phyloP scores from a whole-genome alignment of 2,888 invertebrate species.

The Ochropleura leucogaster region DNA sequence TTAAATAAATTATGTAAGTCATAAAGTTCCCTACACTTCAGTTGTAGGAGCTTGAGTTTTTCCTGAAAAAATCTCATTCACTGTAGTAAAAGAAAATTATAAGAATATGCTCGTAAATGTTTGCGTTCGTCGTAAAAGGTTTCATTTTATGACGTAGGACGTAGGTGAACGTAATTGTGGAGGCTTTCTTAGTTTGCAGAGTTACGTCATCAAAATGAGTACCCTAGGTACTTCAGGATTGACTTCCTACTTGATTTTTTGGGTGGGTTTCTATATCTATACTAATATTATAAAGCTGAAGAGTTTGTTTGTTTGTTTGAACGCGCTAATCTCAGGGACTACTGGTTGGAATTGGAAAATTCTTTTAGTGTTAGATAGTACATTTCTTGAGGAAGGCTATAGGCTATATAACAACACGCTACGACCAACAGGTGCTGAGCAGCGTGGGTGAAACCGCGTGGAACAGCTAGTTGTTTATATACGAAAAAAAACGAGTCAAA shows the following conservation, averaged over 20 bases:
- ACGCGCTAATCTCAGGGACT: no score
- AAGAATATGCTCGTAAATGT: slow-evolving; percentile 44
- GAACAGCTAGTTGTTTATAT: no score
- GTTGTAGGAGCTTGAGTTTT: neutral
- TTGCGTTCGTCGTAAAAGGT: slow-evolving; percentile 46
- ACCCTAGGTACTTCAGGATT: neutral
- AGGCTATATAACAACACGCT: no score
- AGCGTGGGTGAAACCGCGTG: no score
- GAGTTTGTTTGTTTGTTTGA: no score
- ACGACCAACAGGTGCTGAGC: no score
- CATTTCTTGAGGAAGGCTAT: no score
- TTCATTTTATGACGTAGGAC: slow-evolving; percentile 47
- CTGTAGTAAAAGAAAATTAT: slow-evolving; percentile 37
- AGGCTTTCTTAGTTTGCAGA: slow-evolving; percentile 5
- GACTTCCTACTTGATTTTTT: neutral
- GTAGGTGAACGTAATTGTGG: slow-evolving; percentile 21
- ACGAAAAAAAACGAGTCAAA: no score
- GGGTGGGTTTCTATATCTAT: no score
- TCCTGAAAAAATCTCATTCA: slow-evolving; percentile 4
- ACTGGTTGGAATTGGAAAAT: no score
- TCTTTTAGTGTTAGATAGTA: no score
- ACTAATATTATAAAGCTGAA: no score
- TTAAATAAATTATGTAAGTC: neutral
- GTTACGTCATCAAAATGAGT: slow-evolving; percentile 11
- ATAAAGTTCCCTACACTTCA: neutral